Conservation (phyloP, 2,888 invertebrate genomes). For the Thelaira solivaga region DNA sequence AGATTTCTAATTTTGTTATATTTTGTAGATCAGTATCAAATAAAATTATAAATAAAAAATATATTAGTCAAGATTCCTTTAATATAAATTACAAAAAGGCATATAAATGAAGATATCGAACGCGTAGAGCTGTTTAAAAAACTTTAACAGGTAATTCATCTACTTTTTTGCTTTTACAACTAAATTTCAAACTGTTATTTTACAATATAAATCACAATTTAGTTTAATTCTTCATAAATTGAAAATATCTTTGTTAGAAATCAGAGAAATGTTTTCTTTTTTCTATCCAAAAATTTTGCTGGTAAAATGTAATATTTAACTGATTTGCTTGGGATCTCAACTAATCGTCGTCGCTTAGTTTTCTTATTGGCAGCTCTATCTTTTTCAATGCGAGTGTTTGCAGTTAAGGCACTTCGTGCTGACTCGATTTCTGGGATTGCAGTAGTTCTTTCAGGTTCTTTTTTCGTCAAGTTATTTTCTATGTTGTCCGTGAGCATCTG, state of each 20-base stretch:
- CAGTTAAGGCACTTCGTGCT: neutral
- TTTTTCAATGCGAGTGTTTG: constrained; percentile 61
- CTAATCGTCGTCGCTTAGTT: constrained; percentile 58
- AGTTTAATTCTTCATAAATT: constrained; percentile 35
- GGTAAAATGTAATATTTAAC: constrained; percentile 25
- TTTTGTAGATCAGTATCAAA: no score
- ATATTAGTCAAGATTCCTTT: constrained; percentile 14
- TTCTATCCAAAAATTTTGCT: neutral
- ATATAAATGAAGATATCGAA: no score
- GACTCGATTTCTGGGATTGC: neutral
- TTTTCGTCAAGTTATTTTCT: neutral
- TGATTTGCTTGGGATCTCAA: neutral
- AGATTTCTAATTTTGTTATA: neutral
- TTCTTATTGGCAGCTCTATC: constrained; percentile 64
- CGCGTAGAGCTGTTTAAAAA: neutral
- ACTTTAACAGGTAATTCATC: neutral
- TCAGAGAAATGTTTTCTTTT: neutral
- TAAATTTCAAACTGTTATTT: neutral
- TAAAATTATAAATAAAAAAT: no score
- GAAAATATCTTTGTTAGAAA: neutral
- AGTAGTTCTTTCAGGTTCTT: neutral
- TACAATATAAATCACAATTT: neutral
- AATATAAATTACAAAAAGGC: no score
- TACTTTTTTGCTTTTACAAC: neutral
- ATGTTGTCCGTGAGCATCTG: neutral